Evolutionary conservation across 2,797 vertebrate genomes (phyloP), one percentile per base, ranked within the genome.

Genomic region (Danionella dracula): DNA sequence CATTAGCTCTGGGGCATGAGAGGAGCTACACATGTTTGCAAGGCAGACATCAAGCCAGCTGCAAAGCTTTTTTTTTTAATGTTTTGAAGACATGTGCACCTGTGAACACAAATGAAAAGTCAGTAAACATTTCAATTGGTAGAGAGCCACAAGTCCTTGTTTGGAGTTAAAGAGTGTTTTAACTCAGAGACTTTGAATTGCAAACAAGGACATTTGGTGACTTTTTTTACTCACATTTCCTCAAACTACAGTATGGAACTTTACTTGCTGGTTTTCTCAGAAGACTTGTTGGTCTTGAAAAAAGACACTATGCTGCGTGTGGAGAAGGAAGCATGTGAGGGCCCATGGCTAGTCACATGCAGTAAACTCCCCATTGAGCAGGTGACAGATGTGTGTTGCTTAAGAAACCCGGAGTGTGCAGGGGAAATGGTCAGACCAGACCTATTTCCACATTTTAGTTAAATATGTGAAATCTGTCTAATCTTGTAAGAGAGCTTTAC

Each of bases 11-110:
- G 57, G 44, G 54, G 53, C 44, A 40, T 12, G 8, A 56, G 27
- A 38, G 51, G 62, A 66, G 44, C 41, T 12, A 29, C 56, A 44
- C 40, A 34, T 42, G 42, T 48, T 35, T 60, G 55, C 37, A 34
- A 4, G 15, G 20, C 57, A 54, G 38, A 56, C 51, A 48, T 35
- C 41, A 29, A 61, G 2, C 35, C 60, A 70, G 61, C 68, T 71
- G 68, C 38, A 32, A 32, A 66, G 27, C 1, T 12, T 65, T 40
- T 51, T 17, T 21, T 44, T 42, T 50, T 27, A 8, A 8, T 64
- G 45, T 58, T 60, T 67, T 59, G 34, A 64, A 64, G 48, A 11
- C 17, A 46, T 29, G 20, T 46, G 68, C 68, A 71, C 68, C 46
- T 71, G 61, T 51, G 56, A 53, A 71, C 53, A 64, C 21, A 65